Conservation (phyloP, 2,113 vertebrate genomes). For the Sorex fumeus region DNA sequence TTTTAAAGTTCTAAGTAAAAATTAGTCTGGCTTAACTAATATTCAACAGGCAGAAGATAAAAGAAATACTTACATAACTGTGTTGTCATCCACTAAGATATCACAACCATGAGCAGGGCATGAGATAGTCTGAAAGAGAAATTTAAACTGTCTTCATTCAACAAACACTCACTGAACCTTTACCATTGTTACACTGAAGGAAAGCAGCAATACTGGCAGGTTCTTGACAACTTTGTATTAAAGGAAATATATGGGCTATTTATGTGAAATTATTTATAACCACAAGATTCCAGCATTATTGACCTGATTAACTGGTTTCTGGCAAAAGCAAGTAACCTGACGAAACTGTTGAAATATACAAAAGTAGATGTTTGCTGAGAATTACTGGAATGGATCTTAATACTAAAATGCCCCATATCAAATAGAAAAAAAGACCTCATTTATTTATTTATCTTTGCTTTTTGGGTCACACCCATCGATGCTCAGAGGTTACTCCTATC, state of each 20-base stretch:
- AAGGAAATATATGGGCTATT: neutral
- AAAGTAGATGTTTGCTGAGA: neutral
- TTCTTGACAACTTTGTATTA: constrained; percentile 5
- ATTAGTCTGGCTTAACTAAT: constrained; percentile 65
- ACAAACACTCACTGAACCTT: constrained; percentile 65
- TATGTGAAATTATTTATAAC: neutral
- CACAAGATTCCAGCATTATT: neutral
- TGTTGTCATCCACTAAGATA: constrained; percentile 99
- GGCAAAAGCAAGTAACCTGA: constrained; percentile 41
- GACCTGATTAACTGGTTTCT: constrained; percentile 5
- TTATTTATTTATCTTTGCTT: constrained; percentile 43
- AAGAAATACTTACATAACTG: constrained; percentile 97
- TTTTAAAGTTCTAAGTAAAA: constrained; percentile 14
- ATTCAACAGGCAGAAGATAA: constrained; percentile 71
- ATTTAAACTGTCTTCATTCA: constrained; percentile 79
- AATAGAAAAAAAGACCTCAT: constrained; percentile 26
- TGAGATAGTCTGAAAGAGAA: constrained; percentile 95
- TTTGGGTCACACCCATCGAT: too few species aligned
- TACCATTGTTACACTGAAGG: neutral
- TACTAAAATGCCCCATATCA: neutral
- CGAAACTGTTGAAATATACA: neutral
- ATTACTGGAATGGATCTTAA: neutral
- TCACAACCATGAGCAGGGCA: constrained; percentile 99
- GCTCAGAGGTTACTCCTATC: too few species aligned
- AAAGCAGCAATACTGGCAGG: too few species aligned